phyloP scores from a whole-genome alignment of 2,797 vertebrate genomes.

The Ispidina lecontei region DNA sequence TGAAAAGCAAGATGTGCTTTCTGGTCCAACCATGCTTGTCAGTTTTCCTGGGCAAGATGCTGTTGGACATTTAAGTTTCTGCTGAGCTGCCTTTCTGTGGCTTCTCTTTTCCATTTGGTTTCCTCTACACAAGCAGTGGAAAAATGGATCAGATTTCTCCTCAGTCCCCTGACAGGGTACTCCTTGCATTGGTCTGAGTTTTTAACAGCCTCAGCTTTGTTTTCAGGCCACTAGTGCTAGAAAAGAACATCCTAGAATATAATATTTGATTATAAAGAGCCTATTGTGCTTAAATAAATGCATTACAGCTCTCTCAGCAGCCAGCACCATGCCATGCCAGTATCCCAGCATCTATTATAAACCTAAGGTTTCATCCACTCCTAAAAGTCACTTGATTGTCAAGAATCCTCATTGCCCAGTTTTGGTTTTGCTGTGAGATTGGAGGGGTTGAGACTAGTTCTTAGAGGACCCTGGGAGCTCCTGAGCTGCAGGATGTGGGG shows the following conservation, averaged over 20 bases:
- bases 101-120: conserved; percentile 35
- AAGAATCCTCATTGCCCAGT: not conserved
- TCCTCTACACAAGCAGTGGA: conserved; percentile 13
- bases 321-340: not conserved
- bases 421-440: not conserved
- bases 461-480: not conserved
- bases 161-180: not conserved
- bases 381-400: not conserved
- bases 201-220: conserved; percentile 27
- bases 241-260: not conserved
- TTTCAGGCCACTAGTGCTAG: not conserved
- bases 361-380: not conserved
- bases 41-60: not conserved
- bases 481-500: not conserved
- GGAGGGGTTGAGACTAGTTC: not conserved
- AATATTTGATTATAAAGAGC: conserved; percentile 12
- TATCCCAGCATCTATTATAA: not conserved
- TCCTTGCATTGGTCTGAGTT: not conserved
- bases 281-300: not conserved
- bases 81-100: not conserved
- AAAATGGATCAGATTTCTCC: not conserved
- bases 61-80: not conserved
- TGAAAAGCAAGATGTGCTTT: not conserved
- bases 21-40: conserved; percentile 1
- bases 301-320: not conserved